phyloP scores from a whole-genome alignment of 2,888 invertebrate species.

The Cylindroiulus punctatus region DNA sequence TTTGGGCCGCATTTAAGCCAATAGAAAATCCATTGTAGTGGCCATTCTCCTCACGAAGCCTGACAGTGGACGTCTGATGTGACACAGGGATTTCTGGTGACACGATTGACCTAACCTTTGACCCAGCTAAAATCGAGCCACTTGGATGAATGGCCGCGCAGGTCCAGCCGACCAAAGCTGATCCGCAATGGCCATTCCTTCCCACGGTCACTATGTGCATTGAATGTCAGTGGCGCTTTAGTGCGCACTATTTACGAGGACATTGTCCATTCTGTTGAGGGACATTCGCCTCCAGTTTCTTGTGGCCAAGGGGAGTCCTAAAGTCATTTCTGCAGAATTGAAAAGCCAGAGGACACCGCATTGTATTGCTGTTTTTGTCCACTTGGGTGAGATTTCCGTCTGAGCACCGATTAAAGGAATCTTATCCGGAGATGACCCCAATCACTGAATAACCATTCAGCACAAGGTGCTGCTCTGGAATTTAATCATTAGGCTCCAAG shows the following conservation, averaged over 20 bases:
- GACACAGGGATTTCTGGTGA: constrained; percentile 9
- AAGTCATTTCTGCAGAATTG: not conserved
- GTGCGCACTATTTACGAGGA: constrained; percentile 15
- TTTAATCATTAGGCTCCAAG: no score
- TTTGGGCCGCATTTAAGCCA: constrained; percentile 10
- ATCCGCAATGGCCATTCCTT: not conserved
- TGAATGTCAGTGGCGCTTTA: constrained; percentile 26
- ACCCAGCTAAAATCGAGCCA: not conserved
- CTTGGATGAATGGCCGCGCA: not conserved
- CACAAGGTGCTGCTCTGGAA: not conserved
- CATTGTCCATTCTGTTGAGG: constrained; percentile 32
- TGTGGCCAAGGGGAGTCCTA: not conserved
- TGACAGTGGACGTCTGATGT: not conserved
- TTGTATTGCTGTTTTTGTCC: not conserved
- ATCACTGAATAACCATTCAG: not conserved
- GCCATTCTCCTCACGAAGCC: not conserved
- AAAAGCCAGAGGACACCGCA: not conserved
- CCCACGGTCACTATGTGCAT: not conserved
- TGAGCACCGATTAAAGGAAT: not conserved
- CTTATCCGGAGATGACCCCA: not conserved
- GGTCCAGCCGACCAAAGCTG: not conserved
- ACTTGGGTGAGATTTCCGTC: not conserved
- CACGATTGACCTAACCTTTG: constrained; percentile 21
- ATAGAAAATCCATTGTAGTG: not conserved
- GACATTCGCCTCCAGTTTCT: constrained; percentile 6